Percentiles rank a stretch among this genome's conserved stretches.
These are phyloP conservation scores for Spisula subtruncata DNA, from an alignment of 2,888 invertebrate genomes.

Conservation along the genomic window DNA sequence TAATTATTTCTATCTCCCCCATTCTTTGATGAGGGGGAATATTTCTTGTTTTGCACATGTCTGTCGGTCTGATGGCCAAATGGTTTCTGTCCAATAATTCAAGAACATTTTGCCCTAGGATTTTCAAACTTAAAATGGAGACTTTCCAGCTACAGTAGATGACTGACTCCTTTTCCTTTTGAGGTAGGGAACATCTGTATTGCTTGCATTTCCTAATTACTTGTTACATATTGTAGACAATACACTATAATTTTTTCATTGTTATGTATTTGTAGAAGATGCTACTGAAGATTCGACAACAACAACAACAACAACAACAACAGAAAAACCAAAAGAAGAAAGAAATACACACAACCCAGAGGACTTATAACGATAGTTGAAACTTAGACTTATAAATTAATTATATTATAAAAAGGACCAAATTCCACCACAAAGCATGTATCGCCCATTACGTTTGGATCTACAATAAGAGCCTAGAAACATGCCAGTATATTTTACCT, in stretches of 20 bases:
- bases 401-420: slow-evolving; percentile 2
- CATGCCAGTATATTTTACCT: not conserved
- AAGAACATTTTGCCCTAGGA: too few species aligned
- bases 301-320: slow-evolving; percentile 58
- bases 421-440: not conserved
- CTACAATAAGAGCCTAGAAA: not conserved
- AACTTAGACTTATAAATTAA: slow-evolving; percentile 25
- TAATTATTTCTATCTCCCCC: too few species aligned
- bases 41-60: too few species aligned
- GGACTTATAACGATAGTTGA: slow-evolving; percentile 77
- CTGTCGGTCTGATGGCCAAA: too few species aligned
- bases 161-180: too few species aligned
- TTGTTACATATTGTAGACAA: not conserved
- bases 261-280: slow-evolving; percentile 41
- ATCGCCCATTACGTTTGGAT: not conserved
- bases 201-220: too few species aligned
- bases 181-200: too few species aligned
- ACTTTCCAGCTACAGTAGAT: too few species aligned
- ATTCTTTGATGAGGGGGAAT: too few species aligned
- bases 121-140: too few species aligned
- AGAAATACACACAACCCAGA: slow-evolving; percentile 74
- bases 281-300: slow-evolving; percentile 42
- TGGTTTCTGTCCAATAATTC: too few species aligned
- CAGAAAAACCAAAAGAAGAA: slow-evolving; percentile 61
- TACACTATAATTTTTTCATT: too few species aligned